Base-by-base conservation (phyloP, 2,888 invertebrate species). In the Cataglyphis livida region DNA sequence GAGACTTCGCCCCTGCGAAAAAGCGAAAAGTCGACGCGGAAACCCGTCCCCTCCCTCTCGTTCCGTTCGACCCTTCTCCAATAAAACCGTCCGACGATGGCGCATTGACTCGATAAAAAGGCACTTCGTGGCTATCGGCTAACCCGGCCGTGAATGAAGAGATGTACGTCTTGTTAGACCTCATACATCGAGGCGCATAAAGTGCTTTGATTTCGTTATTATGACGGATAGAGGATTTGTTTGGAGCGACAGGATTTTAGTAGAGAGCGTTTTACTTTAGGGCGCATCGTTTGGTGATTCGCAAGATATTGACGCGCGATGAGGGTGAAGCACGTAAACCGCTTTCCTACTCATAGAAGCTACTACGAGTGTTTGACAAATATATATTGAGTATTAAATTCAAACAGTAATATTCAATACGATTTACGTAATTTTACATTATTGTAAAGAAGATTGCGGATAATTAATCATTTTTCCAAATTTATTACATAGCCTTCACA, bases 61-160 rank as follows among this genome's bases (percentile, higher is more conserved):
- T 76, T 76, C 66, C 48, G 51, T 68, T 66, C 66, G 68, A 78
- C 76, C 76, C 82, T 81, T 32, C 83, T 83, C 86, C 91, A 91
- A 92, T 92, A 91, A 92, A 92, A 90, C 86, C 85, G 86, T 82
- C 79, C 84, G 79, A 85, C 88, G 89, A 91, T 88, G 83, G 82
- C 82, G 83, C 89, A 85, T 91, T 89, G 90, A 91, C 90, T 91
- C 91, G 92, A 92, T 92, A 90, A 92, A 92, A 90, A 90, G 90
- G 81, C 88, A 91, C 89, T 91, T 91, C 74, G 89, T 89, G 90
- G 91, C 90, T 90, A 90, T 89, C 81, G 86, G 73, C 84, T 81
- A 84, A 89, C 82, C 74, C 85, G 76, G 68, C 70, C 57, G 87
- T 86, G 71, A 66, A 70, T 44, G 82, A 71, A 82, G 48, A 83